Conservation (phyloP, 2,888 invertebrate genomes). For the Meteorus colon region DNA sequence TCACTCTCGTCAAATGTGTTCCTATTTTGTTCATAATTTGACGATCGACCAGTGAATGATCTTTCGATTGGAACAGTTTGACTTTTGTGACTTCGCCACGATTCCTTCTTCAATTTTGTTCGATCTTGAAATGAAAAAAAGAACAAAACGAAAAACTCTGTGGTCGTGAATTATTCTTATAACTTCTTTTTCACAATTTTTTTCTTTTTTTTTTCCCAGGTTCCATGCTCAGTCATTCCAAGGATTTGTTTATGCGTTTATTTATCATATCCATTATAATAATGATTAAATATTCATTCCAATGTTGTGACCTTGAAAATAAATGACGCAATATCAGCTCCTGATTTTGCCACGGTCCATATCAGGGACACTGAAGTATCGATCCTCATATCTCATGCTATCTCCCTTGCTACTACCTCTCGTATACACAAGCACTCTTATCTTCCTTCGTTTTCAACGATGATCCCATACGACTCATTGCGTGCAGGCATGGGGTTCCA, state of each 20-base stretch:
- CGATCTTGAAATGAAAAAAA: conserved; percentile 5
- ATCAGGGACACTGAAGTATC: conserved; percentile 19
- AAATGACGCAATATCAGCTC: conserved; percentile 6
- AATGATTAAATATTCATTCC: neutral
- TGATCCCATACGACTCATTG: neutral
- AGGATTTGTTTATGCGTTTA: neutral
- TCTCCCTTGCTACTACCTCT: neutral
- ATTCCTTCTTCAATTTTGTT: conserved; percentile 10
- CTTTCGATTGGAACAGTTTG: conserved; percentile 39
- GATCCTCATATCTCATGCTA: neutral
- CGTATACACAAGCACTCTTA: neutral
- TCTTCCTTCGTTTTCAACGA: neutral
- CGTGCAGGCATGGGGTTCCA: neutral
- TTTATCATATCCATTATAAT: neutral
- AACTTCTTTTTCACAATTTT: neutral
- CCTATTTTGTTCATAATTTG: conserved; percentile 42
- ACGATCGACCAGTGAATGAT: conserved; percentile 8
- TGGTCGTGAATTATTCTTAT: neutral
- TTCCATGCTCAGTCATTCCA: neutral
- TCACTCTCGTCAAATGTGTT: conserved; percentile 55
- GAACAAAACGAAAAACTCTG: neutral
- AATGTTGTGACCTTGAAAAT: conserved; percentile 5
- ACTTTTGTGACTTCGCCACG: conserved; percentile 24
- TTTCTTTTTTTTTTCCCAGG: neutral
- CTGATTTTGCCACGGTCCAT: conserved; percentile 1